Conservation (phyloP, 2,888 invertebrate species). For the Sphecodes monilicornis region DNA sequence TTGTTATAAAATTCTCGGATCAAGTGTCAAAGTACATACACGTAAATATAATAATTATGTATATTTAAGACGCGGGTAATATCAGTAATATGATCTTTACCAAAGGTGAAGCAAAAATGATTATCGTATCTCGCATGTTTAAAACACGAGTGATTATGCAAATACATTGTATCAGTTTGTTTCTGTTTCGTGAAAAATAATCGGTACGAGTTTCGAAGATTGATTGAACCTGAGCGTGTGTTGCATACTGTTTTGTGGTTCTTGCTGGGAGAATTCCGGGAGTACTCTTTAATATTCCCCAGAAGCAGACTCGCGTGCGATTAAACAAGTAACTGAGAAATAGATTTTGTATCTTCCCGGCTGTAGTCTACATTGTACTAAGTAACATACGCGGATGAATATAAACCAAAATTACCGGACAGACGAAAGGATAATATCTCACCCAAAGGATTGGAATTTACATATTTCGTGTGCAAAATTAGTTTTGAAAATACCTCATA, state of each 20-base stretch:
- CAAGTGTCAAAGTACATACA: not conserved
- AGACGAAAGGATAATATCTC: not conserved
- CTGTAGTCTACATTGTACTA: slow-evolving; percentile 19
- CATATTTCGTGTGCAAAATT: not conserved
- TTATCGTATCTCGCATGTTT: not conserved
- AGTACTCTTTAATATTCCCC: slow-evolving; percentile 10
- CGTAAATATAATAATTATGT: slow-evolving; percentile 3
- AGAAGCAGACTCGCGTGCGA: slow-evolving; percentile 24
- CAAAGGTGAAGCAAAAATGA: not conserved
- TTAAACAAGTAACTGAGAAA: slow-evolving; percentile 42
- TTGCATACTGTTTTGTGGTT: slow-evolving; percentile 29
- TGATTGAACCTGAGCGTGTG: slow-evolving; percentile 14
- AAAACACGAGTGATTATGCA: slow-evolving; percentile 27
- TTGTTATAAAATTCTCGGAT: not conserved
- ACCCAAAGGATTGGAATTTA: slow-evolving; percentile 2
- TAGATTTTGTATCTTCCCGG: slow-evolving; percentile 15
- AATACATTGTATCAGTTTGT: slow-evolving; percentile 35
- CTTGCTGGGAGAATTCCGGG: not conserved
- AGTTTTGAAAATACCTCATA: slow-evolving; percentile 1
- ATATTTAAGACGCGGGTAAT: not conserved
- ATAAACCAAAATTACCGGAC: slow-evolving; percentile 25
- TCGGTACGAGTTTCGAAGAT: slow-evolving; percentile 38
- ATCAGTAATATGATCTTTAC: not conserved
- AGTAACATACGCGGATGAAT: not conserved
- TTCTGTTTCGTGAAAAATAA: slow-evolving; percentile 32